These are phyloP conservation scores for Leptinotarsa haldemani DNA, from an alignment of 2,888 invertebrate species.

Conservation along the genomic window DNA sequence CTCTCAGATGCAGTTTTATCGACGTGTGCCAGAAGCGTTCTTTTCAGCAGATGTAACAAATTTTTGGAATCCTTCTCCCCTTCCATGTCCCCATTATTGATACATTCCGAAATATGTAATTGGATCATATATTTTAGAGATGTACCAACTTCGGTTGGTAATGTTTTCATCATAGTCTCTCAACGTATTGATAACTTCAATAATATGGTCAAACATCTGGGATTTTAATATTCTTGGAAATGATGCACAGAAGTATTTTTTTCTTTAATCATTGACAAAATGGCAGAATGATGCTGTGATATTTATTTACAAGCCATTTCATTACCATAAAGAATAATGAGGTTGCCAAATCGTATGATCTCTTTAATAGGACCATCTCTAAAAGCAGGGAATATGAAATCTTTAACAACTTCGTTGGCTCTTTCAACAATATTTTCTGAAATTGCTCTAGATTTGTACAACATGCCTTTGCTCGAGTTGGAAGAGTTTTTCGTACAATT, in stretches of 20 bases:
- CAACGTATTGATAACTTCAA: no score
- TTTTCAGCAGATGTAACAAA: constrained; percentile 1
- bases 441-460: no score
- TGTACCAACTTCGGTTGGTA: no score
- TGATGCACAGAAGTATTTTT: no score
- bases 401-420: neutral
- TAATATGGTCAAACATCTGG: no score
- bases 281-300: constrained; percentile 5
- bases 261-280: neutral
- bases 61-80: neutral
- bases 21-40: constrained; percentile 1
- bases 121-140: constrained; percentile 7
- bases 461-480: no score
- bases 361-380: constrained; percentile 8
- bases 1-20: neutral
- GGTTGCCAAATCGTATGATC: neutral
- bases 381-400: constrained; percentile 3
- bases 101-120: constrained; percentile 4
- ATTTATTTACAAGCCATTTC: constrained; percentile 10
- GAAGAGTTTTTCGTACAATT: no score
- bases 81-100: neutral
- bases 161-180: no score
- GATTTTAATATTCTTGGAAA: no score
- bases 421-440: no score
- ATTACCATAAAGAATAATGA: constrained; percentile 6